A percentile compares a stretch with the other conserved stretches of the same genome.
Conservation (phyloP, 2,797 vertebrate genomes). For the Sorex maritimensis region DNA sequence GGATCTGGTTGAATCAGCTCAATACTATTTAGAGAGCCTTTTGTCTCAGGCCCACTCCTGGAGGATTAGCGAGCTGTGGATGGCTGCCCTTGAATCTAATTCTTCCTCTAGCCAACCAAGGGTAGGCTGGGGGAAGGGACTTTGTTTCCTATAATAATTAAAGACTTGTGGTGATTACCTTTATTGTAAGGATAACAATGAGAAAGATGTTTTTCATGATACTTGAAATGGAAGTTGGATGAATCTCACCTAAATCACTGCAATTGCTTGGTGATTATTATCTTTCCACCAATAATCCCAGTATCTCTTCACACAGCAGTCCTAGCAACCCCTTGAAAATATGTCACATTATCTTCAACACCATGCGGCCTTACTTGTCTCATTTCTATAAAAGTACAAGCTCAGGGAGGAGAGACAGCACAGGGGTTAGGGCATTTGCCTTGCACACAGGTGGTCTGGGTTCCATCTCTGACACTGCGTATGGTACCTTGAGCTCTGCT, state of each 20-base stretch:
- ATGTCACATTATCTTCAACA: not conserved
- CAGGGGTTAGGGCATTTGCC: no score
- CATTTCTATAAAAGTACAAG: not conserved
- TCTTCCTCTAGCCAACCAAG: not conserved
- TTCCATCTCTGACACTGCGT: no score
- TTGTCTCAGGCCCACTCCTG: not conserved
- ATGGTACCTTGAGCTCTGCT: no score
- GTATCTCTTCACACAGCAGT: not conserved
- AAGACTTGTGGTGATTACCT: not conserved
- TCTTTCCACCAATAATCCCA: not conserved
- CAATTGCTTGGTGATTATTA: not conserved
- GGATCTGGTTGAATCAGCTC: not conserved
- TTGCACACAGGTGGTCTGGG: no score
- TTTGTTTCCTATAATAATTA: not conserved
- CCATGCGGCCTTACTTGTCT: not conserved
- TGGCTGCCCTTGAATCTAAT: not conserved
- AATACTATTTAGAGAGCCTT: not conserved
- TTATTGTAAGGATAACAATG: not conserved
- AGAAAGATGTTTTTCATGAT: no score
- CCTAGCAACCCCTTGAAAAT: not conserved
- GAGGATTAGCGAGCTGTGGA: not conserved
- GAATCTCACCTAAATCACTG: not conserved
- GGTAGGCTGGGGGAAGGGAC: not conserved
- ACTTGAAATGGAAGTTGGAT: not conserved
- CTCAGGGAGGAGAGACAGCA: no score